These are phyloP conservation scores for Contarinia nasturtii DNA, from an alignment of 1,140 invertebrate species.

Conservation along the genomic window DNA sequence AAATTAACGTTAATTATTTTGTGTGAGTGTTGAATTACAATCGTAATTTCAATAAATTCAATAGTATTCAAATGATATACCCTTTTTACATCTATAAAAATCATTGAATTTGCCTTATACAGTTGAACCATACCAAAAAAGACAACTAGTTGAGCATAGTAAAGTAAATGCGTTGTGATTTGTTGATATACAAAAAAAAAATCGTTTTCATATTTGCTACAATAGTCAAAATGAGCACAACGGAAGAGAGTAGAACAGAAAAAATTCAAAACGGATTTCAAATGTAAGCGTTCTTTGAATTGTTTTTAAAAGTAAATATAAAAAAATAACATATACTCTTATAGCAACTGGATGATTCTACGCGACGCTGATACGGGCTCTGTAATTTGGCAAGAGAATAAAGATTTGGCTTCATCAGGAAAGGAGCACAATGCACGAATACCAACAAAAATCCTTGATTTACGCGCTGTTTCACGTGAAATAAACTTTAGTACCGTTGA, in stretches of 20 bases:
- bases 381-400: conserved; percentile 92
- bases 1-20: too few species aligned
- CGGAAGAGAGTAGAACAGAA: conserved; percentile 3
- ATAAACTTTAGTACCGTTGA: conserved; percentile 97
- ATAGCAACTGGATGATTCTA: conserved; percentile 96
- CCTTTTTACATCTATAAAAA: too few species aligned
- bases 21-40: too few species aligned
- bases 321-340: neutral
- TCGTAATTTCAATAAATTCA: too few species aligned
- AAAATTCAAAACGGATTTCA: conserved; percentile 22
- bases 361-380: conserved; percentile 90
- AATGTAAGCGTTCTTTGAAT: conserved; percentile 11
- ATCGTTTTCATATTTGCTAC: too few species aligned
- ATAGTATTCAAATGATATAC: too few species aligned
- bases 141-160: too few species aligned
- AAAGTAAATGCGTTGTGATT: too few species aligned
- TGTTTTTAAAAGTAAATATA: neutral
- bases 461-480: conserved; percentile 86
- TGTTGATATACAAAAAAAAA: too few species aligned
- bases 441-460: conserved; percentile 91
- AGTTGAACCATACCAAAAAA: too few species aligned
- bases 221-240: too few species aligned
- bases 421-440: conserved; percentile 90
- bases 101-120: too few species aligned
- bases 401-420: conserved; percentile 83